Base-by-base conservation (phyloP, 2,113 vertebrate genomes). In the Lepus timidus region DNA sequence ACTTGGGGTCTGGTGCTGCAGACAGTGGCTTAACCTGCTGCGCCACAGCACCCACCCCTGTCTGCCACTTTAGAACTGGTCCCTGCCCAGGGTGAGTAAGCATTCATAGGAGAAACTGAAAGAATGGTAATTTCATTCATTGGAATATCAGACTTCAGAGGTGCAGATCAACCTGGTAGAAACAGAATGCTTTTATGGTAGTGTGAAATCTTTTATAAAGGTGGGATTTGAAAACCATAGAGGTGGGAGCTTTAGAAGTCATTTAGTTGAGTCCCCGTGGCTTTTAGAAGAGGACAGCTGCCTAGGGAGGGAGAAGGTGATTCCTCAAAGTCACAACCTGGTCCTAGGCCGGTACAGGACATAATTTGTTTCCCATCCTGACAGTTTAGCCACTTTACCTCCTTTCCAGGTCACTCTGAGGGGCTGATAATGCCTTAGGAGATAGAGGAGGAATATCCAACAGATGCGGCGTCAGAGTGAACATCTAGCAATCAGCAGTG, bases 151-250 rank as follows among this genome's bases (percentile, higher is more conserved):
- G 23, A 65, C 49, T 80, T 87, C 2, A 19, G 61, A 51, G 49
- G 17, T 79, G 4, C 39, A 49, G 51, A 23, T 94, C 84, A 90
- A 64, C 5, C 58, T 90, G 14, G 3, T 84, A 80, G 84, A 91
- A 93, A 84, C 49, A 31, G 90, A 23, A 84, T 87, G 44, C 23
- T 58, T 84, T 70, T 71, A 76, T 93, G 29, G 17, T 74, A 93
- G 29, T 80, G 13, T 84, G 86, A 82, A 62, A 13, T 90, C 27
- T 78, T 76, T 94, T 49, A 80, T 49, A 62, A 33, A 39, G 23
- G 27, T 64, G 25, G 64, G 13, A 83, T 94, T 82, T 87, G 39
- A 80, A 93, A 76, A 93, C 9, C 8, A 20, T 31, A 62, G 88
- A 55, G 55, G 4, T 58, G 55, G 55, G 73, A 93, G 51, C 52